Evolutionary conservation across 1,140 invertebrate genomes (phyloP), one percentile per base, ranked within the genome.

Genomic region (Caerostris extrusa): DNA sequence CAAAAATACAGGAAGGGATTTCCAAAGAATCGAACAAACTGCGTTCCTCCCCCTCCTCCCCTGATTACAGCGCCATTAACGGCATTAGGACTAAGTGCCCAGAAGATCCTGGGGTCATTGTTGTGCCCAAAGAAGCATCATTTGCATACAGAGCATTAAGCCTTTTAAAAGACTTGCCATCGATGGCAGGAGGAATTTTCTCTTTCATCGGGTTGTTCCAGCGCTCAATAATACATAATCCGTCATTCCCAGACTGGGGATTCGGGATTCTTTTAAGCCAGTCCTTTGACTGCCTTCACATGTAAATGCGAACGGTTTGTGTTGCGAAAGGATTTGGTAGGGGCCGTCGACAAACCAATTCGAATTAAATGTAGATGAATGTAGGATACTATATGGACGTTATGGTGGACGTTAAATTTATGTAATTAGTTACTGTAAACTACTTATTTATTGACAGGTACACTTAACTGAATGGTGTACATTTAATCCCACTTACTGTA

Each of bases 81-180:
- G 85, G 85, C 58, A 87, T 87, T 87, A 87, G 55, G 58, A 50
- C 85, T 87, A 87, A 87, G 85, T 87, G 85, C 85, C 57, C 64
- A 14, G 58, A 77, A 77, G 71, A 77, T 53, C 19, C n/a, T 34
- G 69, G 12, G 69, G 69, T 34, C 17, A 83, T 53, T 56, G 53
- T 55, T 17, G 55, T 53, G 8, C 34, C 34, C 10, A 83, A 83
- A 57, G 56, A 83, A 60, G 58, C 12, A 61, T 61, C 85, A 87
- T 87, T 87, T 87, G 85, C 85, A 87, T 87, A 34, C 5, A 53
- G 19, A 56, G 19, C 34, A 50, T 58, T 87, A 87, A 87, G 58
- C 85, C 58, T 87, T 87, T 87, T 87, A 87, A 87, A 64, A 87
- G 57, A 87, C 85, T 87, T 87, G 34, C 61, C 61, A 87, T 87